Evolutionary conservation across 2,113 vertebrate genomes (phyloP).

Genomic region (Phalacrocorax brasilianus): DNA sequence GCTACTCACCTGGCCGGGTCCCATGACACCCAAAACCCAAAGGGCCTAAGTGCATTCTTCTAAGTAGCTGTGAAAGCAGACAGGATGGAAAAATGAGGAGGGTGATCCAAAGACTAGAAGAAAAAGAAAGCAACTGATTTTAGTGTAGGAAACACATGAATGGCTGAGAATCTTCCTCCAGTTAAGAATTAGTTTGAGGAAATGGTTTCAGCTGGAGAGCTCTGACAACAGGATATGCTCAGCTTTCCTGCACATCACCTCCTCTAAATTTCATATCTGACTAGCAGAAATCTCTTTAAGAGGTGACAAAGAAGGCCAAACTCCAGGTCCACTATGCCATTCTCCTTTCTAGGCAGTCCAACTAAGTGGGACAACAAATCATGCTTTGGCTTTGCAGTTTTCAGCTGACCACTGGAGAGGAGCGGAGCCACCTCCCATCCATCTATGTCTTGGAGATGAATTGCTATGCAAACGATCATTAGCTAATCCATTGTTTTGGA

Average conservation of each 20-base stretch:
- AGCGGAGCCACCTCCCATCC: neutral
- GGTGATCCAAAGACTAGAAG: neutral
- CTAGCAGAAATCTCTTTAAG: neutral
- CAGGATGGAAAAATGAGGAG: neutral
- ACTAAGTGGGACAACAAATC: neutral
- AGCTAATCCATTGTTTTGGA: neutral
- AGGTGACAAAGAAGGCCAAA: neutral
- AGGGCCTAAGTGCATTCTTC: neutral
- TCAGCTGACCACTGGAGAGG: neutral
- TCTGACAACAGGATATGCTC: neutral
- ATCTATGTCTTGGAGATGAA: neutral
- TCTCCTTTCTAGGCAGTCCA: neutral
- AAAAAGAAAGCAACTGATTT: neutral
- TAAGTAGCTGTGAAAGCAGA: neutral
- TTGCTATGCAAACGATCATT: neutral
- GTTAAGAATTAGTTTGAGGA: neutral
- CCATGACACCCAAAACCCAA: neutral
- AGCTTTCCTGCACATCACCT: neutral
- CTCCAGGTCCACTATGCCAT: neutral
- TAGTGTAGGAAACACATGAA: neutral
- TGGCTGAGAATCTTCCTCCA: neutral
- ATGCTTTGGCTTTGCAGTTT: neutral
- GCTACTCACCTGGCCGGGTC: neutral
- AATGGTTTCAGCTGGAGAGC: neutral
- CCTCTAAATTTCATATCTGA: neutral